These are phyloP conservation scores for Dilophus febrilis DNA, from an alignment of 2,888 invertebrate species.

Conservation along the genomic window DNA sequence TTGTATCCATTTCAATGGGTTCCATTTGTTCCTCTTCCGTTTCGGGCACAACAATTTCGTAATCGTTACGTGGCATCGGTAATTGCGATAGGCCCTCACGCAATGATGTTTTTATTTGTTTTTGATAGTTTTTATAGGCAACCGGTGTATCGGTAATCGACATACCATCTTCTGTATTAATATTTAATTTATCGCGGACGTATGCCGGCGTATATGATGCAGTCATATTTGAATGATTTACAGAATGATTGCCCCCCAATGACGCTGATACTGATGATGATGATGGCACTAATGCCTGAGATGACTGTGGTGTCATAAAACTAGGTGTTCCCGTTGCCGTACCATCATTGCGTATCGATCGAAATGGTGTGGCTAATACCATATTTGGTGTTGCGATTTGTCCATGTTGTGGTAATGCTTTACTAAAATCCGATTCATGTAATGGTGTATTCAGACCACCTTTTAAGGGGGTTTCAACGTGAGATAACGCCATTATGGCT, in stretches of 20 bases:
- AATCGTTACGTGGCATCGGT: conserved; percentile 90
- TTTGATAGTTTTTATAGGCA: conserved; percentile 46
- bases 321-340: conserved; percentile 40
- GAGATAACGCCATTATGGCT: conserved; percentile 94
- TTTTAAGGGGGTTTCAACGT: conserved; percentile 94
- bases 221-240: not conserved
- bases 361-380: conserved; percentile 72
- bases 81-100: conserved; percentile 61
- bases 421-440: conserved; percentile 74
- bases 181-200: conserved; percentile 82
- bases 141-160: conserved; percentile 55
- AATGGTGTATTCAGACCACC: conserved; percentile 91
- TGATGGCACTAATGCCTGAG: conserved; percentile 21
- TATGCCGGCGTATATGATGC: conserved; percentile 47
- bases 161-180: conserved; percentile 74
- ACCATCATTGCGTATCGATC: conserved; percentile 48
- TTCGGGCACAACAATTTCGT: conserved; percentile 94
- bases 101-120: conserved; percentile 57
- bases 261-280: conserved; percentile 21
- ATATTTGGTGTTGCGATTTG: conserved; percentile 75
- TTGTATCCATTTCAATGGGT: conserved; percentile 26
- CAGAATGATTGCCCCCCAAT: conserved; percentile 16
- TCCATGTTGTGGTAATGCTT: conserved; percentile 57
- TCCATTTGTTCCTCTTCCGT: conserved; percentile 40
- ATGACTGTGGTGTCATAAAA: conserved; percentile 36